Evolutionary conservation across 1,140 invertebrate species (phyloP).

Genomic region (Drosophila santomea): DNA sequence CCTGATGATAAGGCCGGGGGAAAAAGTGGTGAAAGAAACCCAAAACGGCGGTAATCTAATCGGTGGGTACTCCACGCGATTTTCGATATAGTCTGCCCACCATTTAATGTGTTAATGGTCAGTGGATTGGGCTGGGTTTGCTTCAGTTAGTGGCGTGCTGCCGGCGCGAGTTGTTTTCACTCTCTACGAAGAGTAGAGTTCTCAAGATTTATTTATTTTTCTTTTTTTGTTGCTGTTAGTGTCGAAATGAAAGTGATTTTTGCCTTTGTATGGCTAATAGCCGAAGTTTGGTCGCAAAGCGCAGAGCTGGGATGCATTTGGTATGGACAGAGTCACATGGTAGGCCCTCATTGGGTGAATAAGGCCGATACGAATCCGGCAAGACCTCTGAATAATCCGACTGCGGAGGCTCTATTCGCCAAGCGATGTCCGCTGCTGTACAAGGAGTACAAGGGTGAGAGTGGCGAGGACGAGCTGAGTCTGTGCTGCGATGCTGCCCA

Average conservation of each 20-base stretch:
- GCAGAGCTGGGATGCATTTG: slow-evolving; percentile 85
- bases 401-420: slow-evolving; percentile 70
- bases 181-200: not conserved
- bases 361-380: slow-evolving; percentile 71
- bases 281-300: slow-evolving; percentile 2
- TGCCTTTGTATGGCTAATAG: not conserved
- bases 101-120: slow-evolving; percentile 18
- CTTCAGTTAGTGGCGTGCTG: slow-evolving; percentile 38
- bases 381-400: slow-evolving; percentile 79
- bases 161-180: slow-evolving; percentile 32
- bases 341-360: slow-evolving; percentile 59
- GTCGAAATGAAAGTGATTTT: slow-evolving; percentile 22
- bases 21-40: not conserved
- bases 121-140: not conserved
- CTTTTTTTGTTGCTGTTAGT: not conserved
- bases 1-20: not conserved
- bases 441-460: slow-evolving; percentile 68
- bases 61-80: slow-evolving; percentile 24
- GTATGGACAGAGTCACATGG: slow-evolving; percentile 86
- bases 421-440: slow-evolving; percentile 85
- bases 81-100: slow-evolving; percentile 18
- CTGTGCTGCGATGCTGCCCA: slow-evolving; percentile 86
- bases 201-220: not conserved
- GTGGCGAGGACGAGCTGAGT: slow-evolving; percentile 43
- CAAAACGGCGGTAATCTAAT: slow-evolving; percentile 50